Percentiles rank a stretch among this genome's conserved stretches.
These are phyloP conservation scores for Anthonomus grandis DNA, from an alignment of 1,140 invertebrate species.

Conservation along the genomic window DNA sequence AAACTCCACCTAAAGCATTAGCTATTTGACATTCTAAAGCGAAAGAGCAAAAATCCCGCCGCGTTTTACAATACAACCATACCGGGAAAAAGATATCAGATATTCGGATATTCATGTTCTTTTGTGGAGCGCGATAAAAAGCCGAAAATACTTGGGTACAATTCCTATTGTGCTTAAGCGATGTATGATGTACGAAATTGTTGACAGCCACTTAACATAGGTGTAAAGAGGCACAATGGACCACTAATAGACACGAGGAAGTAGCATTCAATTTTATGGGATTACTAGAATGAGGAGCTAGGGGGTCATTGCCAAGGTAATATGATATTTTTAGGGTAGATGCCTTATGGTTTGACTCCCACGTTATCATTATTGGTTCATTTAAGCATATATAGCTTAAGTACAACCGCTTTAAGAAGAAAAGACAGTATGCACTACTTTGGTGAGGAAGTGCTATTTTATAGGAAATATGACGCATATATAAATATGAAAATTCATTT, in stretches of 20 bases:
- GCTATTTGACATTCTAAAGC: too few species aligned
- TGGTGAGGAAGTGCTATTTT: too few species aligned
- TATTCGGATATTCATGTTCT: slow-evolving; percentile 12
- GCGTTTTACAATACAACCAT: too few species aligned
- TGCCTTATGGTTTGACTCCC: slow-evolving; percentile 21
- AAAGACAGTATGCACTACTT: too few species aligned
- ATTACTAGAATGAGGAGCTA: slow-evolving; percentile 16
- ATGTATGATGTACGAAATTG: slow-evolving; percentile 21
- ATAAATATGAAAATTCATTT: too few species aligned
- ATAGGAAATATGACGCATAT: too few species aligned
- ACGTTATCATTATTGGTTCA: too few species aligned
- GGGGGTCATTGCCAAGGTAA: slow-evolving; percentile 11
- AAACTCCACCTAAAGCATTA: too few species aligned
- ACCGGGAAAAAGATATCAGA: slow-evolving; percentile 12
- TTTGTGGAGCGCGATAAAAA: slow-evolving; percentile 12
- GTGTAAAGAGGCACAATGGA: slow-evolving; percentile 28
- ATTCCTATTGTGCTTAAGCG: slow-evolving; percentile 19
- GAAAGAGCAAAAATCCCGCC: too few species aligned
- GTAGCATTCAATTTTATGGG: slow-evolving; percentile 20
- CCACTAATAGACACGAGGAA: slow-evolving; percentile 28
- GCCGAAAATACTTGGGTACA: slow-evolving; percentile 5
- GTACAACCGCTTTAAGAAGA: too few species aligned
- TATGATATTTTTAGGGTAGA: slow-evolving; percentile 22
- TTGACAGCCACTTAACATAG: slow-evolving; percentile 32
- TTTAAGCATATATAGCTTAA: too few species aligned